Base-by-base conservation (phyloP, 2,888 invertebrate genomes). In the Bellardia pandia region DNA sequence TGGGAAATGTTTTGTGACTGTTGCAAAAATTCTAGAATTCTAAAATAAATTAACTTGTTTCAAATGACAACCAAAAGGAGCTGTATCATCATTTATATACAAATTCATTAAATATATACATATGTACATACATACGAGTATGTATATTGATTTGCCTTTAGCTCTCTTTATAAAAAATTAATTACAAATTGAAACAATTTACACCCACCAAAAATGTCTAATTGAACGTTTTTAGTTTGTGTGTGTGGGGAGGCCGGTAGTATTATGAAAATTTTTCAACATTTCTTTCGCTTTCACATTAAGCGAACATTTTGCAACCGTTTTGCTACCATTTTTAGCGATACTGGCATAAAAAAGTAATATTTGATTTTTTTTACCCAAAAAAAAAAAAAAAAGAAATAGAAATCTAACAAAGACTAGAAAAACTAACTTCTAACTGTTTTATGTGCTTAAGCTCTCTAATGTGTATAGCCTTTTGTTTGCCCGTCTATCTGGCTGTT, bases 201-300 rank as follows among this genome's bases (percentile, higher is more conserved):
- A 86, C 86, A 69, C 82, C 86, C 75, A 86, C 75, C 11, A 14
- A 45, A 62, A 76, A 11, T 53, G 14, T 30, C 30, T 23, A 62
- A 76, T 16, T 62, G 33, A 51, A 62, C 0, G 42, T 30, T 77
- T 74, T 64, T 16, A 78, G 13, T 53, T 51, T 58, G 6, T 23
- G 23, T 56, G 51, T 53, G 76, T 76, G 76, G 76, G 66, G 2
- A 40, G 40, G 71, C 56, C 56, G 56, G 71, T 40, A 2, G 16
- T 2, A 40, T 58, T 58, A 56, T 30, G 1, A 71, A 51, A 51
- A 40, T 72, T 58, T 62, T 60, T 40, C 11, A 51, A 77, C 16
- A 82, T 74, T 78, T 78, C 53, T 48, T 58, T 23, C 45, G 78
- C 77, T 86, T 83, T 82, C 79, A 76, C 64, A 71, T 23, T 53